Conservation (phyloP, 2,113 vertebrate genomes). For the Aepyceros melampus region DNA sequence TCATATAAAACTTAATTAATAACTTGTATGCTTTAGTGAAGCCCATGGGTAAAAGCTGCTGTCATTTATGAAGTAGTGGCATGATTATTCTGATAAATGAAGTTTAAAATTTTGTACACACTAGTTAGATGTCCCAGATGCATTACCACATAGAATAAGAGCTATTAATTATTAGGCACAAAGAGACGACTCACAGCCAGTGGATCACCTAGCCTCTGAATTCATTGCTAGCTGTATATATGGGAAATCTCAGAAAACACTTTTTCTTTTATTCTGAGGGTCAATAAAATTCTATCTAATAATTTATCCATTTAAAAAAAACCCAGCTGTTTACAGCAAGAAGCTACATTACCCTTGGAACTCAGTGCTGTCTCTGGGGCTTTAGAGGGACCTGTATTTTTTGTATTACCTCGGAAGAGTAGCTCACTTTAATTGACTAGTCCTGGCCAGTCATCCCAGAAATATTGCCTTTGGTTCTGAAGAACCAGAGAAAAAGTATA, state of each 20-base stretch:
- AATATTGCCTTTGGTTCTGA: background rate
- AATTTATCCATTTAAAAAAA: background rate
- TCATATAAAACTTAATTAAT: background rate
- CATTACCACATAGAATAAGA: background rate
- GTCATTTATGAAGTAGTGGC: background rate
- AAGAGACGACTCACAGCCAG: background rate
- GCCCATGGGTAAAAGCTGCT: background rate
- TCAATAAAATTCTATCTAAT: background rate
- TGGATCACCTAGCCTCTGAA: background rate
- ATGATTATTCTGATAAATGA: background rate
- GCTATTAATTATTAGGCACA: background rate
- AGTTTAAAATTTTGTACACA: background rate
- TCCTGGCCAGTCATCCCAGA: background rate
- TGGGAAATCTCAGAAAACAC: background rate
- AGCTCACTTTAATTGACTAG: background rate
- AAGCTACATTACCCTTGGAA: background rate
- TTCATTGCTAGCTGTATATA: background rate
- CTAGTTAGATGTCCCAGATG: background rate
- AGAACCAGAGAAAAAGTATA: background rate
- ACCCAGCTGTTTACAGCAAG: background rate
- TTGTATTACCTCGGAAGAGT: background rate
- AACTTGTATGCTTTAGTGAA: background rate
- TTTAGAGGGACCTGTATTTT: background rate
- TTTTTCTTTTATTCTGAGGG: background rate
- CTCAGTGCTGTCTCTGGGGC: background rate